Evolutionary conservation across 2,888 invertebrate species (phyloP), one percentile per base, ranked within the genome.

Genomic region (Noctua janthe): DNA sequence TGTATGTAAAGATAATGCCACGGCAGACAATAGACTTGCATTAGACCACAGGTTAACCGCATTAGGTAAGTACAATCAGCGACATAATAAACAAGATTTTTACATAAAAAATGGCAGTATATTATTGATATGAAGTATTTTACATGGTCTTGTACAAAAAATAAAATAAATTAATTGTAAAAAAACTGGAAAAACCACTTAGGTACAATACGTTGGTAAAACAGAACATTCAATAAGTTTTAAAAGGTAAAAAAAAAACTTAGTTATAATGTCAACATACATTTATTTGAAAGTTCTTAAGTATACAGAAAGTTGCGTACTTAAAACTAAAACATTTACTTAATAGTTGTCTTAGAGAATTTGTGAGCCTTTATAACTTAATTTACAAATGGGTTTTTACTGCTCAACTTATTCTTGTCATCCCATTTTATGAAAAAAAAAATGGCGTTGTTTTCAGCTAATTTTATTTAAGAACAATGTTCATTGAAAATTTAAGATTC

Each of bases 121-220:
- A 59, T 67, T 82, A 86, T 86, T 88, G 88, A 89, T 89, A 89
- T 88, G 88, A 88, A 89, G 70, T 81, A 84, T 84, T 70, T 86
- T 74, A 80, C 67, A 88, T 79, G 87, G 88, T 74, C 75, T 78
- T 85, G 71, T 83, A 80, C 76, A 79, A 78, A 75, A 2, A n/a
- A 54, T 4, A 29, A 59, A 3, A n/a, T 13, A 29, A 39, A 47
- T 7, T 39, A 20, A 29, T 39, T 5, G 47, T 67, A 15, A 3
- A 10, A 49, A 62, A 66, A 39, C 7, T 39, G 11, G 1, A 69
- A 69, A 72, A 66, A 69, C 56, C 2, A 69, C 15, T 17, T 39
- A 29, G 1, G 7, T 56, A 74, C 15, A 73, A 64, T 47, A n/a
- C 15, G 13, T 47, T 17, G 20, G 15, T 67, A 69, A 69, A 59